phyloP scores from a whole-genome alignment of 2,113 vertebrate species.

The Sylvietta virens region DNA sequence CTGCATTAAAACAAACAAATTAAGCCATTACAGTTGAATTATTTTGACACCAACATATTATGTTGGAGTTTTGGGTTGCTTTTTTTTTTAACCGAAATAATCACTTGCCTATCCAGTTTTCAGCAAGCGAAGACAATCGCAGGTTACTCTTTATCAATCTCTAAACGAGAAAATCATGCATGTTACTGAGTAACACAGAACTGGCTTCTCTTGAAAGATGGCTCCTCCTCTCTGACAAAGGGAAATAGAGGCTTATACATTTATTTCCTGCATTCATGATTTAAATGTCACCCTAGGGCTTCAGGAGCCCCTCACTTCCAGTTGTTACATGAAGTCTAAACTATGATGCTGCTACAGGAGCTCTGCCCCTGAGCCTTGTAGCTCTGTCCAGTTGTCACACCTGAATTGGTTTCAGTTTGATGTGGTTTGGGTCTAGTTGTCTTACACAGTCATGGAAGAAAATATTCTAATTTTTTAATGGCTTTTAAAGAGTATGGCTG shows the following conservation, averaged over 20 bases:
- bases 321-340: neutral
- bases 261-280: neutral
- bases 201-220: neutral
- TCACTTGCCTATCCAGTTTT: neutral
- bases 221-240: neutral
- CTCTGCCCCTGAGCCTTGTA: neutral
- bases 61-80: fast-evolving
- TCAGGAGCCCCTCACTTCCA: neutral
- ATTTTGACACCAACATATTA: neutral
- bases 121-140: neutral
- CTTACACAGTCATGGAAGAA: neutral
- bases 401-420: neutral
- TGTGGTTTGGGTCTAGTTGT: neutral
- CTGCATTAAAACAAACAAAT: neutral
- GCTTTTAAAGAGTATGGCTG: neutral
- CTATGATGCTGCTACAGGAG: neutral
- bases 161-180: neutral
- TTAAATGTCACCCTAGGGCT: neutral
- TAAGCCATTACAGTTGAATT: neutral
- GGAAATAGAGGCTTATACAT: neutral
- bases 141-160: neutral
- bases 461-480: neutral
- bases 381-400: neutral
- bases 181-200: neutral
- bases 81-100: neutral